Base-by-base conservation (phyloP, 2,888 invertebrate genomes). In the Bellardia pandia region DNA sequence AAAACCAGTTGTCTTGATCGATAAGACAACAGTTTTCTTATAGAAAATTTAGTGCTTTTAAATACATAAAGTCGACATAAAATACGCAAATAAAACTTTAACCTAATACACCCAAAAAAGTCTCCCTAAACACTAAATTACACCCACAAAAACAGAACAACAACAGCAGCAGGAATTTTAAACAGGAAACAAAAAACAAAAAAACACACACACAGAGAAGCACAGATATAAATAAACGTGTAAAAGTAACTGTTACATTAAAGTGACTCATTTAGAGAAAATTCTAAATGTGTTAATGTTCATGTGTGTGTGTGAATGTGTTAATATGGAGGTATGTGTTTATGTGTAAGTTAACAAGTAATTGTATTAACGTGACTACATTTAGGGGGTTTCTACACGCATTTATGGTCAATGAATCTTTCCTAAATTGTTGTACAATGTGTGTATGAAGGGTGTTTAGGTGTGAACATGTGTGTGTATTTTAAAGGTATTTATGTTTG, bases 291-390 rank as follows among this genome's bases (percentile, higher is more conserved):
- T 60, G 33, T 60, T 3, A 33, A 33, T 45, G 3, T 9, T 11
- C 11, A 9, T 45, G 45, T 45, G 13, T 9, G 45, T 33, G 60
- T 60, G 60, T 2, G 33, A 9, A 4, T 60, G 30, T 30, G 60
- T 60, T 9, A 33, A 33, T 45, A 13, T 11, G 11, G 3, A 45
- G 45, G 45, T 45, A 45, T 8, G 9, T 11, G 9, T 45, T 51
- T 3, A 1, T 23, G 51, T 45, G 9, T 53, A 30, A 45, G 51
- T 66, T 74, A 58, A 75, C 3, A 11, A 58, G 75, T 75, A 75
- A 76, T 83, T 76, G 42, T 68, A 8, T 83, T 76, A 76, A 76
- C 76, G 62, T 83, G 76, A 76, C 69, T 76, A 33, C n/a, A 69
- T 16, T 53, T 5, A 45, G 33, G 14, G 9, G 51, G 13, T n/a